phyloP scores from a whole-genome alignment of 2,888 invertebrate species.

The Aporophyla nigra region DNA sequence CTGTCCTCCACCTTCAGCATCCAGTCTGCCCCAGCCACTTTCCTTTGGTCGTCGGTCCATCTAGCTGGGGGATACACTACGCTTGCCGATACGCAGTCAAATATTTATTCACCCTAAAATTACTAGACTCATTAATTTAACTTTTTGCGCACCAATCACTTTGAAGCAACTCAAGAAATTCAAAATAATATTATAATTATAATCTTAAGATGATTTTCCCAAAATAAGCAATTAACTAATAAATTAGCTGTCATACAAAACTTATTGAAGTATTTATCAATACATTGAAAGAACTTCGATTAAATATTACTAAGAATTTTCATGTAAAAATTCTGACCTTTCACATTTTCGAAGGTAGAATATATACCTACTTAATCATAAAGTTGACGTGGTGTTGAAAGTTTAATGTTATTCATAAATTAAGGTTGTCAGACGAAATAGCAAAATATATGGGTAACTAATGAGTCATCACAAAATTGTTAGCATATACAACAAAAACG shows the following conservation, averaged over 20 bases:
- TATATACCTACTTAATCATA: conserved; percentile 24
- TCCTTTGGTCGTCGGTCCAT: too few relatives aligned
- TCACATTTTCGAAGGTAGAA: conserved; percentile 22
- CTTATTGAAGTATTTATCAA: conserved; percentile 39
- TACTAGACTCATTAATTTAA: conserved; percentile 19
- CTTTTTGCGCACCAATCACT: conserved; percentile 4
- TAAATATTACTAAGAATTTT: conserved; percentile 33
- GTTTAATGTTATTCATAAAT: conserved; percentile 25
- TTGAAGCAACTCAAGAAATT: conserved; percentile 14
- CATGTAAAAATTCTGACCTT: conserved; percentile 31
- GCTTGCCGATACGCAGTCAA: too few relatives aligned
- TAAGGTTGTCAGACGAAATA: conserved; percentile 36
- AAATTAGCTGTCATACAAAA: conserved; percentile 29
- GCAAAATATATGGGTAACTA: not conserved
- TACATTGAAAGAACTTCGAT: conserved; percentile 25
- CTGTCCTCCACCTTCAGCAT: too few relatives aligned
- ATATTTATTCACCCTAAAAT: not conserved
- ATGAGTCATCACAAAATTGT: not conserved
- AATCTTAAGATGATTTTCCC: conserved; percentile 16
- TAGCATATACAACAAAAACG: not conserved
- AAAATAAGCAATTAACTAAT: conserved; percentile 22
- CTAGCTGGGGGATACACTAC: too few relatives aligned
- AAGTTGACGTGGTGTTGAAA: conserved; percentile 30
- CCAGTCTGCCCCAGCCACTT: too few relatives aligned
- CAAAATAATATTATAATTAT: conserved; percentile 20